These are phyloP conservation scores for Euwallacea similis DNA, from an alignment of 1,140 invertebrate species.

Conservation along the genomic window DNA sequence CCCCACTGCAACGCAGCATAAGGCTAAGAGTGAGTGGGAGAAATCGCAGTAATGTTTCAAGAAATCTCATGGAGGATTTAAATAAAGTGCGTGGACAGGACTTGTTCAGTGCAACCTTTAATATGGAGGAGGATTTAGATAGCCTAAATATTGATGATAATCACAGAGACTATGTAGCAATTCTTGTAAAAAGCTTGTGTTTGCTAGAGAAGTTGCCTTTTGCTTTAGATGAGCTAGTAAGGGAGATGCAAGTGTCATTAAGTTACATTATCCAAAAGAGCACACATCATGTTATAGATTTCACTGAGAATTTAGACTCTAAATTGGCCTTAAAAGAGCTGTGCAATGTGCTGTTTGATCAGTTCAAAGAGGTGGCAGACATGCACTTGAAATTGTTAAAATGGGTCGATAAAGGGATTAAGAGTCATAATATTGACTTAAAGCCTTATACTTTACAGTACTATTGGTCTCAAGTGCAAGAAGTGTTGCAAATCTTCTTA, in stretches of 20 bases:
- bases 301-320: conserved; percentile 48
- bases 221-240: conserved; percentile 79
- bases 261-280: conserved; percentile 74
- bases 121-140: conserved; percentile 66
- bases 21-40: conserved; percentile 59
- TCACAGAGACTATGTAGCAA: conserved; percentile 72
- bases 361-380: conserved; percentile 72
- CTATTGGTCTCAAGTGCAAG: conserved; percentile 87
- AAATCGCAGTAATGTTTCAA: conserved; percentile 54
- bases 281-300: conserved; percentile 73
- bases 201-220: conserved; percentile 82
- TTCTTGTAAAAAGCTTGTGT: conserved; percentile 84
- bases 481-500: conserved; percentile 75
- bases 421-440: conserved; percentile 60
- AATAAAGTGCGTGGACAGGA: conserved; percentile 25
- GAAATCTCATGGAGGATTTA: conserved; percentile 55
- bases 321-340: conserved; percentile 59
- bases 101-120: conserved; percentile 45
- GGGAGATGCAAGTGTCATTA: conserved; percentile 79
- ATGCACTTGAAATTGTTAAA: conserved; percentile 68
- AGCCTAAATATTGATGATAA: conserved; percentile 68
- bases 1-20: conserved; percentile 59
- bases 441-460: conserved; percentile 76
- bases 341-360: conserved; percentile 69
- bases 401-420: conserved; percentile 61